Percentiles rank a stretch among this genome's conserved stretches.
Conservation (phyloP, 2,797 vertebrate genomes). For the Microctenopoma stevenorrisi region DNA sequence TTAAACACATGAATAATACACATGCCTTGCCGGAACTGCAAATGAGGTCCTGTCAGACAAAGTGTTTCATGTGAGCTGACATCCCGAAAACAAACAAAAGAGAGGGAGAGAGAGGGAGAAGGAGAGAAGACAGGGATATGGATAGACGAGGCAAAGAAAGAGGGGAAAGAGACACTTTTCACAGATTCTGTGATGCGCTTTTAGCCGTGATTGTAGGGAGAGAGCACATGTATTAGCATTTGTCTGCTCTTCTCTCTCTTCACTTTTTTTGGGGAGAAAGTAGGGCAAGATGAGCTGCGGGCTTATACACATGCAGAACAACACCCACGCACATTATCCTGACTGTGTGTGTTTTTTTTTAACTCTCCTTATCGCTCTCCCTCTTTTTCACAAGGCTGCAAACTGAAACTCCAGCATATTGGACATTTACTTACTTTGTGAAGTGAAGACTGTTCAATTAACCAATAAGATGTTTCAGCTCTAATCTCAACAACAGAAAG, state of each 20-base stretch:
- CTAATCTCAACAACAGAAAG: too few species aligned
- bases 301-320: conserved; percentile 74
- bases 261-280: conserved; percentile 67
- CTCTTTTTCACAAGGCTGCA: conserved; percentile 13
- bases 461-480: too few species aligned
- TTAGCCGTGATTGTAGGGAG: conserved; percentile 35
- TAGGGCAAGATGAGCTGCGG: conserved; percentile 83
- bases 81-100: conserved; percentile 51
- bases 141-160: conserved; percentile 19
- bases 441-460: too few species aligned
- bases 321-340: conserved; percentile 58
- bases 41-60: conserved; percentile 51
- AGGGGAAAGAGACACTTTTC: conserved; percentile 21
- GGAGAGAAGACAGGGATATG: not conserved
- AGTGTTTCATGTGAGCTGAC: conserved; percentile 55
- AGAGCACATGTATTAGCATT: conserved; percentile 45
- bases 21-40: conserved; percentile 31
- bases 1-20: conserved; percentile 68
- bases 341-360: conserved; percentile 6
- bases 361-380: not conserved
- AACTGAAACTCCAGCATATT: too few species aligned
- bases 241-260: conserved; percentile 39
- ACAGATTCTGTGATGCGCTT: conserved; percentile 30
- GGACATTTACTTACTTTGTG: too few species aligned
- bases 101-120: conserved; percentile 1